phyloP scores from a whole-genome alignment of 1,140 invertebrate genomes.

The Bradysia coprophila region DNA sequence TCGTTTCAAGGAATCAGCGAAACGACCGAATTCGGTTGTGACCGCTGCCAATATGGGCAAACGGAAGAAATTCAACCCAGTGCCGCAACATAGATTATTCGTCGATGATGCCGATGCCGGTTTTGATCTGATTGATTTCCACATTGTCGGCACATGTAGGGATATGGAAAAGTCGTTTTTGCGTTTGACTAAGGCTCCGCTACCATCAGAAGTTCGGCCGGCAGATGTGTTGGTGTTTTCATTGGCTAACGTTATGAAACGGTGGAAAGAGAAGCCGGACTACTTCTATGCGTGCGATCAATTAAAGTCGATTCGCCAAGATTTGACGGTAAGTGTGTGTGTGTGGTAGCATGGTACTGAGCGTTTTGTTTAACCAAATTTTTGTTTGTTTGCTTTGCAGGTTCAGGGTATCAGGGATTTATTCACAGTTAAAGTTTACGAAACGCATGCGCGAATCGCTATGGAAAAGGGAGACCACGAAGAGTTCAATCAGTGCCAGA shows the following conservation, averaged over 20 bases:
- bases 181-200: constrained; percentile 86
- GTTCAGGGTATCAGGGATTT: constrained; percentile 87
- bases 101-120: constrained; percentile 37
- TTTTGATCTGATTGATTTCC: constrained; percentile 63
- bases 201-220: constrained; percentile 77
- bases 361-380: background rate
- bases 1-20: constrained; percentile 36
- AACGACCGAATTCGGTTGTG: constrained; percentile 4
- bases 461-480: constrained; percentile 94
- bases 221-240: constrained; percentile 68
- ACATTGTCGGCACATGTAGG: constrained; percentile 82
- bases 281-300: constrained; percentile 96
- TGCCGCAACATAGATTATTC: constrained; percentile 9
- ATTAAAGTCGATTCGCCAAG: constrained; percentile 94
- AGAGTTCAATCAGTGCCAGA: constrained; percentile 98
- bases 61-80: constrained; percentile 3
- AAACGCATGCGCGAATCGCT: constrained; percentile 93
- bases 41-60: background rate
- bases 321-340: constrained; percentile 69
- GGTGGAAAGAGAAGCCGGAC: constrained; percentile 77
- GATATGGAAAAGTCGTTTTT: constrained; percentile 91
- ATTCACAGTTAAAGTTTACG: constrained; percentile 93
- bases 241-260: constrained; percentile 72
- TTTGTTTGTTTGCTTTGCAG: constrained; percentile 25
- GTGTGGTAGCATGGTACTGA: background rate